Base-by-base conservation (phyloP, 35 echinoderm and acorn worm genomes). In the Patiria miniata region DNA sequence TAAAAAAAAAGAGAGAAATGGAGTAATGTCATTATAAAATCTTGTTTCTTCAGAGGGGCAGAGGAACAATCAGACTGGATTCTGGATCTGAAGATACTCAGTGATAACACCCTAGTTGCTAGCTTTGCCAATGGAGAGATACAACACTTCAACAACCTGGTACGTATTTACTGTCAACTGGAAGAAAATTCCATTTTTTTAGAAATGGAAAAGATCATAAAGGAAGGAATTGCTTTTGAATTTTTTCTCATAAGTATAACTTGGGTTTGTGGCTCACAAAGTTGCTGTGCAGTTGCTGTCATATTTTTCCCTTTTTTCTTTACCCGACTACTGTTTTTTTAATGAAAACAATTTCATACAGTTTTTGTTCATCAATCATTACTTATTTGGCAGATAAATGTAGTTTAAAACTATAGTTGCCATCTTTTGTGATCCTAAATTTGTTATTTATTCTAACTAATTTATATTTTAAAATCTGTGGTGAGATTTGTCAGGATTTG, bases 81-180 rank as follows among this genome's bases (percentile, higher is more conserved):
- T 32, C 15, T 91, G 55, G 79, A 82, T 37, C 19, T 60, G 55
- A 32, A 34, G 17, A 32, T 86, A 3, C 29, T 76, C 55, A 86
- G 47, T 29, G 83, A 77, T 16, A 86, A 86, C 40, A 68, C 56
- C 29, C n/a, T 86, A 18, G 83, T 39, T n/a, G 83, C 83, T 15
- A 44, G 55, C n/a, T 26, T 68, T 21, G 33, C 60, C 36, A 29
- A 61, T 5, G 61, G 83, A 37, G 42, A n/a, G 18, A 38, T 86
- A 8, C 56, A 39, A 9, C 68, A 51, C 38, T 38, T 59, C 83
- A 86, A 68, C 18, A 68, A 86, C 26, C 29, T 73, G 83, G 83
- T 86, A 77, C 22, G 83, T 68, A 68, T 47, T 12, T 12, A 47
- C 12, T 12, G 12, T 47, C 4, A 47, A 47, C 12, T 81, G 39